phyloP scores from a whole-genome alignment of 2,113 vertebrate genomes.

The Opisthocomus hoazin region DNA sequence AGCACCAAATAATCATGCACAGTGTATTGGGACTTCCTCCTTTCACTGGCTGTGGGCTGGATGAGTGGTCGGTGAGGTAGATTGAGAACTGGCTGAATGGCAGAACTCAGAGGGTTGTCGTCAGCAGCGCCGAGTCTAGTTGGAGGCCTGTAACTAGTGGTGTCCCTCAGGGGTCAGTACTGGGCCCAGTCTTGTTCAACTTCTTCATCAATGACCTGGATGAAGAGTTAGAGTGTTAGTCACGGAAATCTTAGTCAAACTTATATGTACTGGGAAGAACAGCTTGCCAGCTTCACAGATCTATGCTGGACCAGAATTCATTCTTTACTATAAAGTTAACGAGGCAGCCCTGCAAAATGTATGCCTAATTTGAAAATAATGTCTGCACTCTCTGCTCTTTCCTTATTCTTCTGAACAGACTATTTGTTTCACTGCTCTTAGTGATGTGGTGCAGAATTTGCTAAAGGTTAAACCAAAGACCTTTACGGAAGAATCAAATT shows the following conservation, averaged over 20 bases:
- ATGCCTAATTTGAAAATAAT: not conserved
- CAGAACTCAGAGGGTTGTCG: too few species aligned
- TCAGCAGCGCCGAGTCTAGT: too few species aligned
- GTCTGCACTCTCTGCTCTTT: not conserved
- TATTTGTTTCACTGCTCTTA: not conserved
- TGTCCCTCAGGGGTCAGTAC: too few species aligned
- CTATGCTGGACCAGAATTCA: not conserved
- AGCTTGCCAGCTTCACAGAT: not conserved
- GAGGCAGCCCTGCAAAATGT: not conserved
- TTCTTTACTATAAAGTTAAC: not conserved
- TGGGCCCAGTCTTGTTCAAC: too few species aligned
- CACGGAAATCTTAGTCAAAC: not conserved
- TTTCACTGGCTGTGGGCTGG: not conserved
- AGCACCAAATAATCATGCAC: not conserved
- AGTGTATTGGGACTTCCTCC: not conserved
- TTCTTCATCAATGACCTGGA: too few species aligned
- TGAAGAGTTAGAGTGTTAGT: too few species aligned
- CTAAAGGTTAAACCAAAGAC: not conserved
- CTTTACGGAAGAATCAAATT: not conserved
- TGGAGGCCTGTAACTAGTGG: too few species aligned
- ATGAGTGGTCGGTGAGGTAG: too few species aligned
- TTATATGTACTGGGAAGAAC: not conserved
- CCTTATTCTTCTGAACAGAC: not conserved
- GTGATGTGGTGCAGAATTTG: not conserved
- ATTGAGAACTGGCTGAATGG: too few species aligned